Percentiles rank a stretch among this genome's conserved stretches.
phyloP scores from a whole-genome alignment of 2,113 vertebrate genomes.

The Tautogolabrus adspersus region DNA sequence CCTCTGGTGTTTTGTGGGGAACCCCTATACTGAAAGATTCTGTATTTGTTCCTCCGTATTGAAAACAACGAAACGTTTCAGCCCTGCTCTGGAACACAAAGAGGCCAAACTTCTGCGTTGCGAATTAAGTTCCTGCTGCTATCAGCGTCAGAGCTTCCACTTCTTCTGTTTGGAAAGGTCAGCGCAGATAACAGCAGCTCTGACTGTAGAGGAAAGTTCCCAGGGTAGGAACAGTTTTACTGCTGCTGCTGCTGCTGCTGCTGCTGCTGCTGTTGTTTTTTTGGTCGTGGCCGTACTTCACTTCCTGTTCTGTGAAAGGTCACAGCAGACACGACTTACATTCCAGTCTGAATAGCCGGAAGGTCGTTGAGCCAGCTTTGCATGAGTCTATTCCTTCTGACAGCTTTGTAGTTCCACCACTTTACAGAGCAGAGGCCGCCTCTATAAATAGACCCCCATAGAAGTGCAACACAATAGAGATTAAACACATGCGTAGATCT shows the following conservation, averaged over 20 bases:
- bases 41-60: background rate
- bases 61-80: constrained; percentile 14
- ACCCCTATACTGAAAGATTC: background rate
- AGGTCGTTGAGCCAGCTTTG: constrained; percentile 54
- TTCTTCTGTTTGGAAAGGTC: constrained; percentile 63
- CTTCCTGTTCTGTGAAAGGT: constrained; percentile 73
- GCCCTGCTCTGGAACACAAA: background rate
- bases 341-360: constrained; percentile 77
- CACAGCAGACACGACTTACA: constrained; percentile 58
- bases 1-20: background rate
- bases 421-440: background rate
- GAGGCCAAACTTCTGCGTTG: constrained; percentile 20
- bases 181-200: constrained; percentile 25
- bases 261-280: constrained; percentile 2
- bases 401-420: constrained; percentile 59
- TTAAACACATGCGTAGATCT: background rate
- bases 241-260: background rate
- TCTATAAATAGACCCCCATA: constrained; percentile 38
- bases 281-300: constrained; percentile 20
- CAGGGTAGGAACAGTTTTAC: background rate
- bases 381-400: constrained; percentile 60
- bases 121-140: constrained; percentile 49
- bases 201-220: constrained; percentile 27
- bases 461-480: constrained; percentile 3
- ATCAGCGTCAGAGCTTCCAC: constrained; percentile 41